A percentile compares a stretch with the other conserved stretches of the same genome.
These are phyloP conservation scores for Gastrophryne carolinensis DNA, from an alignment of 2,797 vertebrate species.

Conservation along the genomic window DNA sequence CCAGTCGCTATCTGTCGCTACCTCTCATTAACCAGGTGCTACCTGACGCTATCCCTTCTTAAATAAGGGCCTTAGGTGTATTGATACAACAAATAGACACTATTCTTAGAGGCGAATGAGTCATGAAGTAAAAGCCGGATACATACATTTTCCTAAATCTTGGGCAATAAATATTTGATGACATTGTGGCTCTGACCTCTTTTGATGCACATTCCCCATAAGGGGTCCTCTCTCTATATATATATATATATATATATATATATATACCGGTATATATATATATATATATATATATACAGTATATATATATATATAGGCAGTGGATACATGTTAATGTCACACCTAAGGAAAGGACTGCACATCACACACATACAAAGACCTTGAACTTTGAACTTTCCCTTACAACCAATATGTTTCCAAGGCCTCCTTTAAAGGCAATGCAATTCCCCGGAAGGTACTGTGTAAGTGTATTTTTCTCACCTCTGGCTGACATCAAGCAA, in stretches of 20 bases:
- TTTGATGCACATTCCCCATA: neutral
- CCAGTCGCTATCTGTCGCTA: no score
- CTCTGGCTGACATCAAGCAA: slow-evolving; percentile 15
- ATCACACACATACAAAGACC: slow-evolving; percentile 6
- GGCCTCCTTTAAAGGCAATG: neutral
- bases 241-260: no score
- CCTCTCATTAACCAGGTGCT: no score
- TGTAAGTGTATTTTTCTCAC: slow-evolving; percentile 41
- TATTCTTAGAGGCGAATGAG: no score
- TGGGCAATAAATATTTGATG: slow-evolving; percentile 35
- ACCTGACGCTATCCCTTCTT: no score
- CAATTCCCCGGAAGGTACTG: slow-evolving; percentile 3
- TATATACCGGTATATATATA: no score
- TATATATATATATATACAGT: no score
- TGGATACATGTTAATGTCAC: slow-evolving; percentile 36
- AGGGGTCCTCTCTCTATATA: slow-evolving; percentile 7
- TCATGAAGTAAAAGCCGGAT: neutral
- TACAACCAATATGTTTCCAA: slow-evolving; percentile 28
- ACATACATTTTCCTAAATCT: neutral
- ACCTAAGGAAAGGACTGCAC: slow-evolving; percentile 5
- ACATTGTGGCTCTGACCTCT: slow-evolving; percentile 20
- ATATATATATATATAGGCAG: no score
- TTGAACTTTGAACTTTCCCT: slow-evolving; percentile 30
- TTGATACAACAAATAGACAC: no score
- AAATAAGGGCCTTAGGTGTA: no score